Percentiles rank a stretch among this genome's conserved stretches.
These are phyloP conservation scores for Apodemia zela DNA, from an alignment of 2,888 invertebrate genomes.

Conservation along the genomic window DNA sequence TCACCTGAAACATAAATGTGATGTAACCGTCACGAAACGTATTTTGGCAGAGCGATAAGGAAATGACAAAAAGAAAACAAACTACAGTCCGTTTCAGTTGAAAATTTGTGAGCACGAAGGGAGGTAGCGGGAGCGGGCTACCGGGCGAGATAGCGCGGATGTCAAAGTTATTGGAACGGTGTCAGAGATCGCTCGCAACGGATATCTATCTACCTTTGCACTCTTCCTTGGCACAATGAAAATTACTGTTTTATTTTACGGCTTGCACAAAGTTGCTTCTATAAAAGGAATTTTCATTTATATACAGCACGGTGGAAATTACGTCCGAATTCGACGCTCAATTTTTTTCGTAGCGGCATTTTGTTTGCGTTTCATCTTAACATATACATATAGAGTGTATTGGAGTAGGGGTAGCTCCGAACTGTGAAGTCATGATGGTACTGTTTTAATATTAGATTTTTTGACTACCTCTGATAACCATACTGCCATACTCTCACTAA, in stretches of 20 bases:
- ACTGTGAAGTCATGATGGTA: no score
- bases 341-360: neutral
- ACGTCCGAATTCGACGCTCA: neutral
- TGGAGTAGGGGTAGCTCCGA: no score
- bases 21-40: constrained; percentile 64
- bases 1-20: constrained; percentile 74
- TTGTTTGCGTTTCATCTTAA: neutral
- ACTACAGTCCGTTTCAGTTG: constrained; percentile 69
- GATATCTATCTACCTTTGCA: constrained; percentile 59
- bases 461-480: no score
- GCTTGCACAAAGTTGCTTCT: constrained; percentile 27
- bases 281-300: constrained; percentile 24
- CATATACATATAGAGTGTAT: no score
- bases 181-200: constrained; percentile 65
- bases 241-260: constrained; percentile 34
- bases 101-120: constrained; percentile 63
- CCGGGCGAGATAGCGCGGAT: constrained; percentile 35
- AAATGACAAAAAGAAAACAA: constrained; percentile 80
- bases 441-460: no score
- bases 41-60: constrained; percentile 80
- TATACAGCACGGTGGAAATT: constrained; percentile 2
- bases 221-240: constrained; percentile 42
- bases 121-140: constrained; percentile 36
- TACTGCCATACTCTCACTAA: no score
- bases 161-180: constrained; percentile 73